Conservation (phyloP, 2,797 vertebrate species). For the Protonibea diacanthus region DNA sequence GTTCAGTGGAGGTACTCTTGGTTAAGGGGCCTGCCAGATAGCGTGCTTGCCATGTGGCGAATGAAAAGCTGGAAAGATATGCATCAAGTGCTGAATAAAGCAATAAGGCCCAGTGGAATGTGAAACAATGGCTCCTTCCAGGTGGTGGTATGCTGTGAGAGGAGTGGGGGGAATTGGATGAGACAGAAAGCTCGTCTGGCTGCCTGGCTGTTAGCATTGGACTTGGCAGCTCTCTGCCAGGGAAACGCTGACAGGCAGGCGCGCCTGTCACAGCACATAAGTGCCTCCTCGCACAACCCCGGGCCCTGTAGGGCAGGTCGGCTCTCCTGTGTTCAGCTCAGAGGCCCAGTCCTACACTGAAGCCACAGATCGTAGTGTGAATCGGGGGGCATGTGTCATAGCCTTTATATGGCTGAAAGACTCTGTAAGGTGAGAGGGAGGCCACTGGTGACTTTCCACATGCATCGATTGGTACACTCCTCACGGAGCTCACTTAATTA, state of each 20-base stretch:
- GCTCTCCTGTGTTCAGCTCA: slow-evolving; percentile 47
- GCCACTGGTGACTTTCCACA: slow-evolving; percentile 34
- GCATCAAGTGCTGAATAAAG: slow-evolving; percentile 69
- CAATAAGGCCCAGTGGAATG: slow-evolving; percentile 67
- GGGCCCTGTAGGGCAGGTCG: slow-evolving; percentile 65
- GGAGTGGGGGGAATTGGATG: slow-evolving; percentile 76
- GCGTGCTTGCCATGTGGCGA: slow-evolving; percentile 45
- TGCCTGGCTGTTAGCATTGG: slow-evolving; percentile 80
- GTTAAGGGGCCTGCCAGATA: slow-evolving; percentile 54
- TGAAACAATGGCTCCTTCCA: slow-evolving; percentile 78
- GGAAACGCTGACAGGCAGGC: slow-evolving; percentile 81
- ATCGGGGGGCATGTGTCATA: slow-evolving; percentile 54
- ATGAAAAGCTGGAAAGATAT: slow-evolving; percentile 62
- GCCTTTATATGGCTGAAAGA: slow-evolving; percentile 59
- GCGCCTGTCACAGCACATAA: slow-evolving; percentile 81
- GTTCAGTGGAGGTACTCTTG: slow-evolving; percentile 39
- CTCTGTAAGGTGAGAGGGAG: slow-evolving; percentile 63
- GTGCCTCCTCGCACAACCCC: slow-evolving; percentile 66
- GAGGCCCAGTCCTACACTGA: slow-evolving; percentile 28
- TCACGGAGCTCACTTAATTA: slow-evolving; percentile 20
- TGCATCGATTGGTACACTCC: background rate
- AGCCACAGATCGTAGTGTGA: slow-evolving; percentile 45
- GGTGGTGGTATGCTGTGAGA: slow-evolving; percentile 73
- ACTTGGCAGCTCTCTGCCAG: slow-evolving; percentile 82
- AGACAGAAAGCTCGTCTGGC: slow-evolving; percentile 79